Percentiles rank a stretch among this genome's conserved stretches.
Conservation (phyloP, 2,797 vertebrate species). For the Nasua narica region DNA sequence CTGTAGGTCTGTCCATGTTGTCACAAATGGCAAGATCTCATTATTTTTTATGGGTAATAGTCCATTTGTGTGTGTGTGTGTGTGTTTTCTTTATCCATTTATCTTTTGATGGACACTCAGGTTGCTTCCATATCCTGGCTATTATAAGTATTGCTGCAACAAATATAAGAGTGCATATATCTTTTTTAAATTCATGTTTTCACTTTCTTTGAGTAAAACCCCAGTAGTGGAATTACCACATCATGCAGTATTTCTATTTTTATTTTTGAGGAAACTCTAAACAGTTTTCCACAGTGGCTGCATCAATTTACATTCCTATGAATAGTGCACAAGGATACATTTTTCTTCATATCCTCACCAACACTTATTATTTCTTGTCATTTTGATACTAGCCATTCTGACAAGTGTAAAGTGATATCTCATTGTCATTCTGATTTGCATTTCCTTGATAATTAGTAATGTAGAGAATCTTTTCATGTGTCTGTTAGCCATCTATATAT, state of each 20-base stretch:
- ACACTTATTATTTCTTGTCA: background rate
- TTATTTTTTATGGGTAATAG: background rate
- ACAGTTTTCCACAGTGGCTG: background rate
- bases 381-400: background rate
- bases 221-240: background rate
- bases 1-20: background rate
- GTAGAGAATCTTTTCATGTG: background rate
- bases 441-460: background rate
- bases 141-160: background rate
- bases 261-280: background rate
- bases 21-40: background rate
- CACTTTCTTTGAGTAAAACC: background rate
- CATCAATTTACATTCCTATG: background rate
- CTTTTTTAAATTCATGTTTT: background rate
- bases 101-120: background rate
- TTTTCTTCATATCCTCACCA: background rate
- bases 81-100: background rate
- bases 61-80: too few relatives aligned
- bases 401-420: background rate
- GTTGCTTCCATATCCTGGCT: background rate
- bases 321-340: background rate
- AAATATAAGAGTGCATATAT: background rate
- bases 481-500: background rate
- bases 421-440: background rate
- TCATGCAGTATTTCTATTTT: background rate